phyloP scores from a whole-genome alignment of 2,113 vertebrate species.

The Mungos mungo region DNA sequence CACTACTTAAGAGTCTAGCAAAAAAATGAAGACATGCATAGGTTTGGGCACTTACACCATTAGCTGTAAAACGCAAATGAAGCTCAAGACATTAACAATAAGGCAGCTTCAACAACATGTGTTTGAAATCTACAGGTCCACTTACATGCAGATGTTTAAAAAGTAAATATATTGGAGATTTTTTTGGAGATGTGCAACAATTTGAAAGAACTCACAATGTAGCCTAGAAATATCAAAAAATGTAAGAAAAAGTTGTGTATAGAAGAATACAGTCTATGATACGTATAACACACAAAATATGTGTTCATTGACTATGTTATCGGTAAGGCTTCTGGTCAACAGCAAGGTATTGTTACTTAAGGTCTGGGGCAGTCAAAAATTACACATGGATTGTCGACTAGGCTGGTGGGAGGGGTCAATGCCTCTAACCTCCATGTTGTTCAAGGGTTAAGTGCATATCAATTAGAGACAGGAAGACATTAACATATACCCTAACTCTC shows the following conservation, averaged over 20 bases:
- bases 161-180: neutral
- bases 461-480: neutral
- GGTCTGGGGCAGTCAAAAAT: neutral
- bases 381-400: neutral
- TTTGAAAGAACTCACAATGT: neutral
- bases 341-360: neutral
- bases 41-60: neutral
- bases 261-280: neutral
- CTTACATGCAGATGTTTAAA: neutral
- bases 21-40: neutral
- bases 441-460: neutral
- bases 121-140: neutral
- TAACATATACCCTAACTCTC: neutral
- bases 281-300: neutral
- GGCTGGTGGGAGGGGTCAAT: neutral
- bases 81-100: neutral
- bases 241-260: neutral
- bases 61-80: slow-evolving; percentile 30
- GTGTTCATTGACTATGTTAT: neutral
- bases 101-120: neutral
- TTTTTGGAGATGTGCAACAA: neutral
- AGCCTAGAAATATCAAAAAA: neutral
- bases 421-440: neutral
- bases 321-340: neutral
- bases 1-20: neutral